Base-by-base conservation (phyloP, 2,113 vertebrate genomes). In the Electrona antarctica region DNA sequence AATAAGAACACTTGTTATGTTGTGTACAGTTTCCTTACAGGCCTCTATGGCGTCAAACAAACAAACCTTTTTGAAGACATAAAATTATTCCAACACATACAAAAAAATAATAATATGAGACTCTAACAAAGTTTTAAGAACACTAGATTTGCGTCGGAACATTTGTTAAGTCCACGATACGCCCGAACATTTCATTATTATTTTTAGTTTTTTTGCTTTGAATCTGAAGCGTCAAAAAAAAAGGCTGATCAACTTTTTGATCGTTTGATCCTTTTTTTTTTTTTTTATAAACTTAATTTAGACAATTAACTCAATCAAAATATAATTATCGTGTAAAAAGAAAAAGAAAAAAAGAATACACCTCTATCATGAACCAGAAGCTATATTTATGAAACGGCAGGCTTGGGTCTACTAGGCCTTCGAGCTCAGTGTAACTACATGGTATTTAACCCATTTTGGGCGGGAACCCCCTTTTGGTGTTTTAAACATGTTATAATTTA, bases 331-430 rank as follows among this genome's bases (percentile, higher is more conserved):
- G 33, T 73, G 77, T 80, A 81, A 80, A 83, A 76, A 86, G 84
- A 87, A 21, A 21, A 21, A 1, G 21, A 1, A n/a, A n/a, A n/a
- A n/a, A n/a, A n/a, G n/a, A n/a, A n/a, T 46, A 63, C 63, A 82
- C 69, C 73, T 83, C 55, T 21, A 57, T 73, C 4, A 86, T 73
- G 59, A 88, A 81, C 60, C 50, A 57, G 67, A 88, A 82, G 80
- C 85, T 89, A 87, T 89, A 89, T 86, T 41, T 41, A 89, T 68
- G 15, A 87, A 69, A 83, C 50, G 69, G 86, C 73, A 85, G 62
- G 76, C 52, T 73, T 21, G 21, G 21, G 21, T 65, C 59, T n/a
- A 74, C 77, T 82, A 81, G 48, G 84, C 70, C 86, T 77, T 69
- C 65, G 56, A 54, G 84, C 76, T 74, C 68, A 73, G 49, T 63